Percentiles rank a stretch among this genome's conserved stretches.
phyloP scores from a whole-genome alignment of 2,113 vertebrate genomes.

The Nothoprocta perdicaria region DNA sequence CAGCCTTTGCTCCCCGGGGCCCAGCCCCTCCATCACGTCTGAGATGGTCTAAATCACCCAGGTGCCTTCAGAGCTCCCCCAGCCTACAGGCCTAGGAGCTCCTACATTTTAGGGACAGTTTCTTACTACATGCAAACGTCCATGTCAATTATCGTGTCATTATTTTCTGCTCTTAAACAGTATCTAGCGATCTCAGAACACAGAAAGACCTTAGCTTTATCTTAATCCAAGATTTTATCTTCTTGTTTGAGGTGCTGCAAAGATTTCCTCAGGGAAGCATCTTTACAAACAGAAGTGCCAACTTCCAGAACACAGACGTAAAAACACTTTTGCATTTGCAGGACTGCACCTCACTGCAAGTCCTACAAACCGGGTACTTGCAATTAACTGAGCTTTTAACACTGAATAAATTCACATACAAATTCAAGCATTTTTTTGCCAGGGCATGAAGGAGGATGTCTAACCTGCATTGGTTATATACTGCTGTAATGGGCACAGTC shows the following conservation, averaged over 20 bases:
- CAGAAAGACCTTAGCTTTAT: background rate
- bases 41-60: background rate
- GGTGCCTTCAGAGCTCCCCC: background rate
- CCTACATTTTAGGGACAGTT: background rate
- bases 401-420: background rate
- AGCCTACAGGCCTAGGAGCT: background rate
- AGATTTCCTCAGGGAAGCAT: background rate
- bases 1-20: background rate
- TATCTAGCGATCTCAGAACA: background rate
- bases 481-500: background rate
- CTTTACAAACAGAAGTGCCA: background rate
- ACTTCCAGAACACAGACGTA: accelerated
- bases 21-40: background rate
- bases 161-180: background rate
- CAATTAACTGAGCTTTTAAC: background rate
- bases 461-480: accelerated
- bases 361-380: background rate
- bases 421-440: background rate
- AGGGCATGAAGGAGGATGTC: background rate
- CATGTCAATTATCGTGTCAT: accelerated
- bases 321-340: accelerated
- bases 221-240: background rate
- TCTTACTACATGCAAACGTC: background rate
- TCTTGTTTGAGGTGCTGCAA: background rate
- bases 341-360: accelerated